phyloP scores from a whole-genome alignment of 2,113 vertebrate genomes.

The Odobenus rosmarus region DNA sequence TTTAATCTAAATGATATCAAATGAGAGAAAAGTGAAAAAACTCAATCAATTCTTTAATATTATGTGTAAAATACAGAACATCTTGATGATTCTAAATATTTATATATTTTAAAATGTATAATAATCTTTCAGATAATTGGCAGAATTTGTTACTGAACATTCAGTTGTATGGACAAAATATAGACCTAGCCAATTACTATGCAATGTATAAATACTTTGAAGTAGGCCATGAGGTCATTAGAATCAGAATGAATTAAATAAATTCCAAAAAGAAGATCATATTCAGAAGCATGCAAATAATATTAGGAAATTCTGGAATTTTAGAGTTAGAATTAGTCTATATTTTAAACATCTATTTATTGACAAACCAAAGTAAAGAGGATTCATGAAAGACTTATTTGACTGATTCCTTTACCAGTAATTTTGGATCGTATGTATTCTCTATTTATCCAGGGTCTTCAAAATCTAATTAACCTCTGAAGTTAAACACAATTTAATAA shows the following conservation, averaged over 20 bases:
- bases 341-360: neutral
- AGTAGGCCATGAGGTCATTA: neutral
- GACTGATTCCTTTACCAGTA: neutral
- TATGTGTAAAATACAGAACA: neutral
- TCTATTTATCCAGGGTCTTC: neutral
- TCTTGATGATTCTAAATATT: neutral
- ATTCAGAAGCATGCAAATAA: neutral
- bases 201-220: neutral
- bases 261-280: slow-evolving; percentile 20
- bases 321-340: neutral
- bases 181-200: neutral
- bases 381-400: neutral
- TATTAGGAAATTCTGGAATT: neutral
- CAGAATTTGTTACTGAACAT: neutral
- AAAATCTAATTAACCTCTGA: neutral
- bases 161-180: neutral
- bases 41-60: neutral
- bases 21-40: slow-evolving; percentile 14
- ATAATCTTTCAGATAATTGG: neutral
- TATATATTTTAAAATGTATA: neutral
- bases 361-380: neutral
- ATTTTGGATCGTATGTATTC: neutral
- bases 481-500: neutral
- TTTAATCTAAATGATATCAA: neutral
- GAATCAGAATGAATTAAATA: neutral